These are phyloP conservation scores for Leucozona laternaria DNA, from an alignment of 2,888 invertebrate genomes.

Conservation along the genomic window DNA sequence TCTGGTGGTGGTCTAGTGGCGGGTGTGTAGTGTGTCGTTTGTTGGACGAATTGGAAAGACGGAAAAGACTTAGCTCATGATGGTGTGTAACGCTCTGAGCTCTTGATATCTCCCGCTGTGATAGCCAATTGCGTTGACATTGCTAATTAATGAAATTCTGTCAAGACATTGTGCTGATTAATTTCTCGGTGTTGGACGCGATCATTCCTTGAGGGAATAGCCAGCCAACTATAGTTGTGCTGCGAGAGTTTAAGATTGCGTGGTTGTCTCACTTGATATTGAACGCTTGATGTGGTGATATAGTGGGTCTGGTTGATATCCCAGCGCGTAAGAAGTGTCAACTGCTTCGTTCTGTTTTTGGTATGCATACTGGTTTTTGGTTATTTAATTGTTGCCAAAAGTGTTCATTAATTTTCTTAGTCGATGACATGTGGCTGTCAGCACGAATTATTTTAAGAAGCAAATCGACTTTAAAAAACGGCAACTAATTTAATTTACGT, in stretches of 20 bases:
- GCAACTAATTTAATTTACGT: background rate
- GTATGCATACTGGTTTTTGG: slow-evolving; percentile 8
- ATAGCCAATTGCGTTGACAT: slow-evolving; percentile 78
- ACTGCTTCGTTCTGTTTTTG: slow-evolving; percentile 7
- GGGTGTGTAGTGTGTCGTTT: slow-evolving; percentile 57
- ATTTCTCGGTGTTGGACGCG: slow-evolving; percentile 65
- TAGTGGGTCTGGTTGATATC: slow-evolving; percentile 14
- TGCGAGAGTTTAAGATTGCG: slow-evolving; percentile 37
- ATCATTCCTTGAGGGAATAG: slow-evolving; percentile 54
- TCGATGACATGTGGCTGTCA: slow-evolving; percentile 21
- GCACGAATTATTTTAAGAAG: background rate
- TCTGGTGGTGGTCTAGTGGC: slow-evolving; percentile 71
- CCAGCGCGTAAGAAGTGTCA: slow-evolving; percentile 24
- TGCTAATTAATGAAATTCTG: slow-evolving; percentile 78
- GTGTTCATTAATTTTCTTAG: slow-evolving; percentile 2
- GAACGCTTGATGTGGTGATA: slow-evolving; percentile 10
- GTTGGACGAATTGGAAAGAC: slow-evolving; percentile 60
- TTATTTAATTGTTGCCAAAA: slow-evolving; percentile 21
- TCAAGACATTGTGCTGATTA: slow-evolving; percentile 75
- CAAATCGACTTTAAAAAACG: background rate
- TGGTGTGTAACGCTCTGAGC: slow-evolving; percentile 51
- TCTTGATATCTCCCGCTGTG: slow-evolving; percentile 74
- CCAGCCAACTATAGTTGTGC: slow-evolving; percentile 27
- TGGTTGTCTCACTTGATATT: slow-evolving; percentile 40
- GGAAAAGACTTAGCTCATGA: slow-evolving; percentile 59